Evolutionary conservation across 2,888 invertebrate species (phyloP).

Genomic region (Drosophila helvetica): DNA sequence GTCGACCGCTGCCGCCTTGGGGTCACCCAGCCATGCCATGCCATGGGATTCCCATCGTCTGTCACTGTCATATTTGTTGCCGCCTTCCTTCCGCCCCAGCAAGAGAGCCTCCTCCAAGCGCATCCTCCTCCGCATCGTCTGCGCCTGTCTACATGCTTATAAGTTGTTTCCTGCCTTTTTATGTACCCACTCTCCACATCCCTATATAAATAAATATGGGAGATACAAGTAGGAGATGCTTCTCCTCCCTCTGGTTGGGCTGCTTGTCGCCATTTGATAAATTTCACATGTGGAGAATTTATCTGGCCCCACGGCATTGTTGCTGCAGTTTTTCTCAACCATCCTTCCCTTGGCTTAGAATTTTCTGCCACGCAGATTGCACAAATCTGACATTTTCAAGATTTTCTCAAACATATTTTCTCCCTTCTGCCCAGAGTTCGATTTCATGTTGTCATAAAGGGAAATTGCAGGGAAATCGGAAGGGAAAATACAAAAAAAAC

Average conservation of each 20-base stretch:
- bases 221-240: too few relatives aligned
- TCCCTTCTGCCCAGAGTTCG: not conserved
- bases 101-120: not conserved
- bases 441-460: not conserved
- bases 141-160: slow-evolving; percentile 76
- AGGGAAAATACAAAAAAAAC: not conserved
- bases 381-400: slow-evolving; percentile 52
- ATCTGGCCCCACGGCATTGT: slow-evolving; percentile 50
- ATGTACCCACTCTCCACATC: slow-evolving; percentile 4
- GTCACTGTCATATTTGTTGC: slow-evolving; percentile 70
- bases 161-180: slow-evolving; percentile 72
- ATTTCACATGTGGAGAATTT: slow-evolving; percentile 74
- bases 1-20: slow-evolving; percentile 45
- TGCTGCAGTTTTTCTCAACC: slow-evolving; percentile 19
- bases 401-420: slow-evolving; percentile 9
- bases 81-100: slow-evolving; percentile 25
- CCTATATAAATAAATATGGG: too few relatives aligned
- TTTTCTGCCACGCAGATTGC: slow-evolving; percentile 39
- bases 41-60: slow-evolving; percentile 50
- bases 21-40: slow-evolving; percentile 37
- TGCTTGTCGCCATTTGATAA: slow-evolving; percentile 69
- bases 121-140: slow-evolving; percentile 55
- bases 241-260: slow-evolving; percentile 27
- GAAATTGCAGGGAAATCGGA: not conserved
- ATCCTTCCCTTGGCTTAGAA: not conserved